Percentiles rank a stretch among this genome's conserved stretches.
These are phyloP conservation scores for Ennomos quercinarius DNA, from an alignment of 2,888 invertebrate species.

Conservation along the genomic window DNA sequence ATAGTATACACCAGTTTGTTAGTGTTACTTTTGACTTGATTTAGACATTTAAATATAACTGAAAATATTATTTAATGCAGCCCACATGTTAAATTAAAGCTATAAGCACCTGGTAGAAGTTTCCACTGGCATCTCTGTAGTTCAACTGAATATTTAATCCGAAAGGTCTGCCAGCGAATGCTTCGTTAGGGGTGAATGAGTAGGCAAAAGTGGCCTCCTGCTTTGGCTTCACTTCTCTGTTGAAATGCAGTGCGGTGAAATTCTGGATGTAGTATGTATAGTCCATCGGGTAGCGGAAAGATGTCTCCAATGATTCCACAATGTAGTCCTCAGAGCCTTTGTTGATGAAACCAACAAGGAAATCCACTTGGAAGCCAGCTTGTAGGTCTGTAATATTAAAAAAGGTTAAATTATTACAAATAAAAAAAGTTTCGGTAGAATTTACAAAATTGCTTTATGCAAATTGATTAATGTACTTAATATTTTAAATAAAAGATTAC, in stretches of 20 bases:
- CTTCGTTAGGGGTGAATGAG: constrained; percentile 97
- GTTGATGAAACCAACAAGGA: constrained; percentile 98
- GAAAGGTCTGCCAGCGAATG: constrained; percentile 98
- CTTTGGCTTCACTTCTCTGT: constrained; percentile 94
- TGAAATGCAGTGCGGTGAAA: constrained; percentile 96
- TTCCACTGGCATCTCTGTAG: constrained; percentile 91
- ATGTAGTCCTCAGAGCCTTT: constrained; percentile 96
- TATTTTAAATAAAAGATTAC: too few relatives aligned
- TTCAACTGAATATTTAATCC: constrained; percentile 97
- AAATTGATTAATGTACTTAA: too few relatives aligned
- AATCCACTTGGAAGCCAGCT: constrained; percentile 96
- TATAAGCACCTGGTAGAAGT: constrained; percentile 83
- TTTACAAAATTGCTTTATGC: too few relatives aligned
- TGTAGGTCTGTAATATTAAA: constrained; percentile 89
- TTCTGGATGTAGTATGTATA: constrained; percentile 99
- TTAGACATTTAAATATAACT: too few relatives aligned
- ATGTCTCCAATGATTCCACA: constrained; percentile 97
- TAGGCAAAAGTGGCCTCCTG: constrained; percentile 98
- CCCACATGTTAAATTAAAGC: constrained; percentile 7
- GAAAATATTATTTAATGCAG: neutral
- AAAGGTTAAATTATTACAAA: neutral
- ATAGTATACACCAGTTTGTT: too few relatives aligned
- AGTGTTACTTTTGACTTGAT: too few relatives aligned
- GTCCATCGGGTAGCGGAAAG: constrained; percentile 99
- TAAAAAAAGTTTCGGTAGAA: neutral